phyloP scores from a whole-genome alignment of 2,888 invertebrate genomes.

The Leptopilina syphax region DNA sequence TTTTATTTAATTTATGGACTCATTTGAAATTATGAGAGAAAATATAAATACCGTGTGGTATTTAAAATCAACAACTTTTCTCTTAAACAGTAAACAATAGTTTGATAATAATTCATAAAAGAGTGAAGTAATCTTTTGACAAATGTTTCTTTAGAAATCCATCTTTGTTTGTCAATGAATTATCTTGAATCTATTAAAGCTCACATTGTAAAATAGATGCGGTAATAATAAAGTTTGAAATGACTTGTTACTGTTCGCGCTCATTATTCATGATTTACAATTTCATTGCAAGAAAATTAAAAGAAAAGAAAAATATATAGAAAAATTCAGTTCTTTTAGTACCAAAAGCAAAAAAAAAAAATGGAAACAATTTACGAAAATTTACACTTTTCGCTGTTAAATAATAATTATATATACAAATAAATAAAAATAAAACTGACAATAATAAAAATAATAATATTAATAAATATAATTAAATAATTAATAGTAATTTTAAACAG shows the following conservation, averaged over 20 bases:
- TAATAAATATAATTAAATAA: too few relatives aligned
- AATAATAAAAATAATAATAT: too few relatives aligned
- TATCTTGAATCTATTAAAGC: constrained; percentile 12
- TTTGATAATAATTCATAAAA: not conserved
- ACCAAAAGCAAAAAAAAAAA: not conserved
- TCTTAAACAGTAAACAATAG: constrained; percentile 10
- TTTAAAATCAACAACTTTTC: not conserved
- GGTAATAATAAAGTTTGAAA: constrained; percentile 2
- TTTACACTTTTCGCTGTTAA: too few relatives aligned
- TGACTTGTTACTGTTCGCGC: not conserved
- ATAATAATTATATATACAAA: too few relatives aligned
- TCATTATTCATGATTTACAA: not conserved
- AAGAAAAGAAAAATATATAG: too few relatives aligned
- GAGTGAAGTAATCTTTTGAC: constrained; percentile 3
- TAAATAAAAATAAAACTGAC: not conserved
- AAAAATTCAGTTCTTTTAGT: not conserved
- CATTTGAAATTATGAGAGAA: too few relatives aligned
- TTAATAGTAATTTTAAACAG: too few relatives aligned
- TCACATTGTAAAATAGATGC: constrained; percentile 7
- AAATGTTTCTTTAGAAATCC: constrained; percentile 17
- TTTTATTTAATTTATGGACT: too few relatives aligned
- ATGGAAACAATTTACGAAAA: too few relatives aligned
- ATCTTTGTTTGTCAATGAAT: constrained; percentile 25
- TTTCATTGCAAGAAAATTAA: too few relatives aligned
- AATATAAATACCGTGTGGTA: not conserved